Conservation (phyloP, 2,888 invertebrate species). For the Erebia ligea region DNA sequence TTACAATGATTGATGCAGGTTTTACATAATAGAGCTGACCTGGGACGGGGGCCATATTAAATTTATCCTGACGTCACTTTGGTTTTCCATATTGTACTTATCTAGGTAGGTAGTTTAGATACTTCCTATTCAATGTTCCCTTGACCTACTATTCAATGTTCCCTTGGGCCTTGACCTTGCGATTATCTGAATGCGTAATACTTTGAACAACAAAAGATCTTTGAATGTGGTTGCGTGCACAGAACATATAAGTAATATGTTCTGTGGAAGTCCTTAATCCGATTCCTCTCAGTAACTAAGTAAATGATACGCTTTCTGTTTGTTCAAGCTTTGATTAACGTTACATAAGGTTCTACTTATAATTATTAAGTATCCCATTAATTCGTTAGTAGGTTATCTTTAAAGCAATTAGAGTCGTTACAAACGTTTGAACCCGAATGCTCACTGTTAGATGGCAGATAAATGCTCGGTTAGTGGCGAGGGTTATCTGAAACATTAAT, state of each 20-base stretch:
- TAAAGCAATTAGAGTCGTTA: conserved; percentile 11
- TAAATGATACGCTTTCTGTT: no score
- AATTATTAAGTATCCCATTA: background rate
- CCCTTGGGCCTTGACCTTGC: background rate
- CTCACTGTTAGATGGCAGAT: conserved; percentile 5
- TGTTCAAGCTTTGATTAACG: no score
- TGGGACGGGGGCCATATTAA: background rate
- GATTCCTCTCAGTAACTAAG: no score
- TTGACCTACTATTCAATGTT: background rate
- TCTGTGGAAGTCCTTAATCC: background rate
- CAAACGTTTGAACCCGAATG: conserved; percentile 1
- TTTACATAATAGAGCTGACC: background rate
- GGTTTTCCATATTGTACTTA: background rate
- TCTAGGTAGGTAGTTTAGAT: background rate
- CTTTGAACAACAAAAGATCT: background rate
- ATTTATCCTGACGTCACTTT: background rate
- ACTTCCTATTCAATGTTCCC: background rate
- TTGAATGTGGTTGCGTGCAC: background rate
- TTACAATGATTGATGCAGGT: background rate
- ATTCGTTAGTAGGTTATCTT: conserved; percentile 5
- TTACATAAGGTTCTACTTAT: no score
- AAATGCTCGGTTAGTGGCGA: background rate
- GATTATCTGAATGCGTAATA: background rate
- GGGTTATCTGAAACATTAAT: conserved; percentile 15
- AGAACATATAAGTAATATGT: no score